These are phyloP conservation scores for Leptopilina myrica DNA, from an alignment of 2,888 invertebrate genomes.

Conservation along the genomic window DNA sequence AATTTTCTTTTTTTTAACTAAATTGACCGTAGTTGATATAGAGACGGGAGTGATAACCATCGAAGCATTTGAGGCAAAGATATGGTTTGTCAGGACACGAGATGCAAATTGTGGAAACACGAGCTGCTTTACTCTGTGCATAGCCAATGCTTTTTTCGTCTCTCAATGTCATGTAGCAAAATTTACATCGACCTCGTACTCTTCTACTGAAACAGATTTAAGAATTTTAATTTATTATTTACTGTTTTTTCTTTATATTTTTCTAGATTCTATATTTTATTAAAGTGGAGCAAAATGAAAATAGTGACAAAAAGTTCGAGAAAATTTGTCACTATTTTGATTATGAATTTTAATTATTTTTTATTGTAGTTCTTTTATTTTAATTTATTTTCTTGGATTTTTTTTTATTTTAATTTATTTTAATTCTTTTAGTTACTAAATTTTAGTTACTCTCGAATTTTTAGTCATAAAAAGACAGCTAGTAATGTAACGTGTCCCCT, in stretches of 20 bases:
- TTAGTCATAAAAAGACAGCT: too few relatives aligned
- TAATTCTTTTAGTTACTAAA: too few relatives aligned
- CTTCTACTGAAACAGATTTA: conserved; percentile 8
- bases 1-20: background rate
- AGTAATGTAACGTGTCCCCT: too few relatives aligned
- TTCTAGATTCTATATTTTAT: background rate
- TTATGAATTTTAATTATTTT: too few relatives aligned
- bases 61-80: conserved; percentile 23
- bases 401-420: too few relatives aligned
- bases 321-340: too few relatives aligned
- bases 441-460: too few relatives aligned
- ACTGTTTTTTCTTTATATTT: background rate
- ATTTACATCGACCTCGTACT: conserved; percentile 16
- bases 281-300: too few relatives aligned
- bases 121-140: conserved; percentile 4
- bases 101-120: conserved; percentile 24
- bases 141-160: background rate
- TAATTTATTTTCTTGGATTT: too few relatives aligned
- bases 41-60: background rate
- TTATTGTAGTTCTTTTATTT: too few relatives aligned
- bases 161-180: conserved; percentile 17
- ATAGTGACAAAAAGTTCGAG: too few relatives aligned
- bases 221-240: too few relatives aligned
- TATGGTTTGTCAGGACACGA: conserved; percentile 27
- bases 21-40: background rate